A percentile compares a stretch with the other conserved stretches of the same genome.
Evolutionary conservation across 2,113 vertebrate species (phyloP).

Genomic region (Microcebus ravelobensis): DNA sequence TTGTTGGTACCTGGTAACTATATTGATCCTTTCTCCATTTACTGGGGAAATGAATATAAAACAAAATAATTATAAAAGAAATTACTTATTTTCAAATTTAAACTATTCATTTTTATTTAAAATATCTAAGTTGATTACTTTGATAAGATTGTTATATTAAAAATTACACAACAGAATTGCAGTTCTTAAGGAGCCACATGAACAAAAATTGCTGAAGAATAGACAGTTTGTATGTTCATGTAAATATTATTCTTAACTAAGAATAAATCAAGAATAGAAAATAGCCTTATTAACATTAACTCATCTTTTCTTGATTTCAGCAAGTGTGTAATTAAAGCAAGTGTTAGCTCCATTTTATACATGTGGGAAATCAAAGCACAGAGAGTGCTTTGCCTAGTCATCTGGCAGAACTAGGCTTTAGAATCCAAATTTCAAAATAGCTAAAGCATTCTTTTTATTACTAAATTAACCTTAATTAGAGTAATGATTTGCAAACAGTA

Average conservation of each 20-base stretch:
- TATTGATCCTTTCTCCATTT: slow-evolving; percentile 37
- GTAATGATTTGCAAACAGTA: neutral
- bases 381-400: neutral
- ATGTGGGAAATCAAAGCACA: slow-evolving; percentile 11
- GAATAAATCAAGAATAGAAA: slow-evolving; percentile 42
- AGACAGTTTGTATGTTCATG: slow-evolving; percentile 28
- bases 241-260: slow-evolving; percentile 58
- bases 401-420: neutral
- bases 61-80: slow-evolving; percentile 16
- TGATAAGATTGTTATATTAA: slow-evolving; percentile 28
- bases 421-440: slow-evolving; percentile 49
- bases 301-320: slow-evolving; percentile 22
- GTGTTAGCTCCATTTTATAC: slow-evolving; percentile 41
- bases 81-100: slow-evolving; percentile 48
- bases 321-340: neutral
- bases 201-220: slow-evolving; percentile 37
- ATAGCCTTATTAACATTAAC: neutral
- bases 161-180: neutral
- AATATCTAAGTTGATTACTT: slow-evolving; percentile 39
- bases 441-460: slow-evolving; percentile 44
- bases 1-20: neutral
- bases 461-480: neutral
- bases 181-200: neutral
- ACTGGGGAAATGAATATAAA: neutral
- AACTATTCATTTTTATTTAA: slow-evolving; percentile 48